Base-by-base conservation (phyloP, 2,113 vertebrate species). In the Artemisiospiza belli region DNA sequence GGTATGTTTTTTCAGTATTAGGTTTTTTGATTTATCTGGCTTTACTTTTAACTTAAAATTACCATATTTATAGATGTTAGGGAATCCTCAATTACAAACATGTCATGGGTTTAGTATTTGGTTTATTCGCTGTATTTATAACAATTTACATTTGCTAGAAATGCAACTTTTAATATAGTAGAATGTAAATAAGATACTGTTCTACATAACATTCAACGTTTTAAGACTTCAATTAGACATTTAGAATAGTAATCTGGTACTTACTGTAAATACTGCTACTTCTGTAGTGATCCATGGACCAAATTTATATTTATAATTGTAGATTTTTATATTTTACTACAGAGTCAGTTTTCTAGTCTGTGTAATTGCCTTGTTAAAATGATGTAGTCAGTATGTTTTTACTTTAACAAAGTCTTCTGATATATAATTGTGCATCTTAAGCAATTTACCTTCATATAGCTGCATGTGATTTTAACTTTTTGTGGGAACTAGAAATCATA, bases 261-360 rank as follows among this genome's bases (percentile, higher is more conserved):
- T 99, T 99, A 99, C 97, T 99, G 98, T 98, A 98, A 97, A 98
- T 98, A 98, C 98, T 98, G 98, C 97, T 98, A 97, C 98, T 98
- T 99, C 97, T 98, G 97, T 98, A 98, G 98, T 98, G 97, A 98
- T 97, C 94, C 96, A 98, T 98, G 99, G 98, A 99, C 99, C 99
- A 99, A 99, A 99, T 99, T 99, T 99, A 98, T 99, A 99, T 99
- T 99, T 99, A 99, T 99, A 99, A 99, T 98, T 98, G 98, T 99
- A 99, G 99, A 99, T 98, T 99, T 99, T 99, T 99, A 99, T 99
- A 99, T 99, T 99, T 99, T 98, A 99, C 98, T 98, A 98, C 98
- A 95, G 97, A 98, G 96, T 98, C 97, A 94, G 97, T 99, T 99
- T 99, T 98, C 98, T 99, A 99, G 99, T 98, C 97, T 97, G 98